Conservation (phyloP, 2,888 invertebrate species). For the Nymphalis polychloros region DNA sequence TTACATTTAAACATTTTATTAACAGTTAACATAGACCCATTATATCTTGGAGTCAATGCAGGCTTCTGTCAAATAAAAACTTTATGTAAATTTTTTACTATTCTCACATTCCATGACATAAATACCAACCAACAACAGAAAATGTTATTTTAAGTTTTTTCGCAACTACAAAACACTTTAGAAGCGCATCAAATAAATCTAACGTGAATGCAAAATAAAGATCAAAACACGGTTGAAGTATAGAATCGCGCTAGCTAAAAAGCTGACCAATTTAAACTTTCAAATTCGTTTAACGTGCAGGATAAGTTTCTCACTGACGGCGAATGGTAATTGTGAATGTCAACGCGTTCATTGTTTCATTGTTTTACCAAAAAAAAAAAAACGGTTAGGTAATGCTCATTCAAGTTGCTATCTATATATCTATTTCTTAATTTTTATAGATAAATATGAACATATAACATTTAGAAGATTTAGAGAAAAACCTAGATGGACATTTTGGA, state of each 20-base stretch:
- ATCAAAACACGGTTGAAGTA: background rate
- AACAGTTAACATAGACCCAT: no score
- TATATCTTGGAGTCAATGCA: no score
- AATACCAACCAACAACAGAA: no score
- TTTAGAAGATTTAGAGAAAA: no score
- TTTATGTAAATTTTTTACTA: no score
- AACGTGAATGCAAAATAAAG: background rate
- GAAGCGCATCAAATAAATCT: background rate
- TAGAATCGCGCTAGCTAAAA: conserved; percentile 3
- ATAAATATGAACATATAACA: background rate
- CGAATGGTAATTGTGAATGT: conserved; percentile 8
- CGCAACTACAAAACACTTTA: background rate
- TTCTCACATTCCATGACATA: no score
- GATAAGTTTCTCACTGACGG: conserved; percentile 11
- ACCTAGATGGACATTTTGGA: no score
- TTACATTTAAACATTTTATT: no score
- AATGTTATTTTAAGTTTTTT: no score
- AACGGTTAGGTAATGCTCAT: background rate
- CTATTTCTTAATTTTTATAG: no score
- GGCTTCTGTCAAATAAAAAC: no score
- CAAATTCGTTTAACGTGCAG: conserved; percentile 17
- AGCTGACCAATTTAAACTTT: conserved; percentile 24
- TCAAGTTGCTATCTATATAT: background rate
- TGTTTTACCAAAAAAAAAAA: background rate
- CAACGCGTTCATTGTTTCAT: background rate